A percentile compares a stretch with the other conserved stretches of the same genome.
phyloP scores from a whole-genome alignment of 2,888 invertebrate species.

The Mermis nigrescens region DNA sequence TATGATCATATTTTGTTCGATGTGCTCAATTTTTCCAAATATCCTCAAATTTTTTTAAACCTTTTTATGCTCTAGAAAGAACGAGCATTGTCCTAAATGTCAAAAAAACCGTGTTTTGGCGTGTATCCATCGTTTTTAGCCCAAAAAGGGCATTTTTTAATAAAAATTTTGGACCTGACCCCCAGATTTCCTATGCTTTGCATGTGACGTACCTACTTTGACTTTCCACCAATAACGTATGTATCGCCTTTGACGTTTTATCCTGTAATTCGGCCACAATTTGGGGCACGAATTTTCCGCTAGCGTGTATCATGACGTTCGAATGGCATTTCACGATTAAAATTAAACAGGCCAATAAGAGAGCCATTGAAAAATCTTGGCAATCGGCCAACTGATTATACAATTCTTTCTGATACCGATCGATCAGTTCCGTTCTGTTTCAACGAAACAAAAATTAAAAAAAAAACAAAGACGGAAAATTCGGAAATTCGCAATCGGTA shows the following conservation, averaged over 20 bases:
- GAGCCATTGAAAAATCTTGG: slow-evolving; percentile 53
- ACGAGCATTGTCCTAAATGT: no score
- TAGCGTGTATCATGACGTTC: slow-evolving; percentile 67
- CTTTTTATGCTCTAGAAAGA: no score
- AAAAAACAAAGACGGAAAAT: slow-evolving; percentile 10
- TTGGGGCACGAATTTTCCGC: slow-evolving; percentile 71
- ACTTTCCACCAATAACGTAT: background rate
- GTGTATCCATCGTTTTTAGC: no score
- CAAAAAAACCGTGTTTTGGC: no score
- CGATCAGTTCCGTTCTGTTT: slow-evolving; percentile 6
- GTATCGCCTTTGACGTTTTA: slow-evolving; percentile 39
- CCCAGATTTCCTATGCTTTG: no score
- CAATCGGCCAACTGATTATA: slow-evolving; percentile 53
- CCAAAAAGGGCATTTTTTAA: no score
- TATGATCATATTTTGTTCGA: no score
- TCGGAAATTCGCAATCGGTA: slow-evolving; percentile 7
- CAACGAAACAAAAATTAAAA: background rate
- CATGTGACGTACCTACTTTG: slow-evolving; percentile 5
- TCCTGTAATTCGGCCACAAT: slow-evolving; percentile 53
- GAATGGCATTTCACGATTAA: slow-evolving; percentile 55
- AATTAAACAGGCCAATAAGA: slow-evolving; percentile 56
- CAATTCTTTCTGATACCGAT: slow-evolving; percentile 31
- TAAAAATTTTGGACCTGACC: no score
- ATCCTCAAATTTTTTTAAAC: no score
- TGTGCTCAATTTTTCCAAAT: no score